Evolutionary conservation across 2,888 invertebrate species (phyloP).

Genomic region (Hemistola chrysoprasaria): DNA sequence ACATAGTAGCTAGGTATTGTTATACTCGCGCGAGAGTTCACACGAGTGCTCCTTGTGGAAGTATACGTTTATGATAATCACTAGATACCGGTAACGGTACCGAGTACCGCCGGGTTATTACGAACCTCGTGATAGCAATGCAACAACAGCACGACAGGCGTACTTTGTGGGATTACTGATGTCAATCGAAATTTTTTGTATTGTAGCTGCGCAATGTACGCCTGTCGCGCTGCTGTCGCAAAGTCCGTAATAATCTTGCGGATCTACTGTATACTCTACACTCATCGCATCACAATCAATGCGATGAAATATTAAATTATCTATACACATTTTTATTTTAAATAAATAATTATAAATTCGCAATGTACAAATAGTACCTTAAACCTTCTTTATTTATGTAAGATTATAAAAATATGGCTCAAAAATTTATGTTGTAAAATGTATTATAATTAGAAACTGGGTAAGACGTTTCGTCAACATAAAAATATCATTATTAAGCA

Average conservation of each 20-base stretch:
- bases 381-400: conserved; percentile 37
- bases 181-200: no score
- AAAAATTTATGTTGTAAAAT: conserved; percentile 60
- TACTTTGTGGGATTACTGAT: no score
- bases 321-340: conserved; percentile 3
- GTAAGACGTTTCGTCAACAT: conserved; percentile 63
- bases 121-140: no score
- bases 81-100: conserved; percentile 42
- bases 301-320: conserved; percentile 9
- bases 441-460: conserved; percentile 49
- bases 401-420: conserved; percentile 55
- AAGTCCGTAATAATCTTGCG: no score
- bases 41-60: conserved; percentile 59
- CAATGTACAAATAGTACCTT: not conserved
- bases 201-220: no score
- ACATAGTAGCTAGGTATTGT: conserved; percentile 75
- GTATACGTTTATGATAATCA: conserved; percentile 54
- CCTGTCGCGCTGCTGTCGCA: no score
- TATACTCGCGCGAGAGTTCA: conserved; percentile 52
- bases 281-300: conserved; percentile 29
- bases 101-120: no score
- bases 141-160: no score
- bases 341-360: not conserved
- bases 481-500: conserved; percentile 72
- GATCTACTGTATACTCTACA: not conserved